Evolutionary conservation across 2,888 invertebrate species (phyloP).

Genomic region (Maniola hyperantus): DNA sequence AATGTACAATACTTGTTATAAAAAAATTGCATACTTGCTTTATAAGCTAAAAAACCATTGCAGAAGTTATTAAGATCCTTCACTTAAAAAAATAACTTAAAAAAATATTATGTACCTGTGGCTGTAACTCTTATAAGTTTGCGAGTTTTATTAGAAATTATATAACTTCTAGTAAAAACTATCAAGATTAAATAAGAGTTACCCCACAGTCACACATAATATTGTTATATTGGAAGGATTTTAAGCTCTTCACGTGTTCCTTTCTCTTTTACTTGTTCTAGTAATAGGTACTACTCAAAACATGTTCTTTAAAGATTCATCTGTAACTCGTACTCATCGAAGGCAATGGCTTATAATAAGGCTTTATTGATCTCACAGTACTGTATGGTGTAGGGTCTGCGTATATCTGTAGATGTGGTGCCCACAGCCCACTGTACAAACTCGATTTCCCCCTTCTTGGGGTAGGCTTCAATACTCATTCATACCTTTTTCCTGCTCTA

Average conservation of each 20-base stretch:
- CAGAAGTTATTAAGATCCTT: too few relatives aligned
- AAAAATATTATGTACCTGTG: too few relatives aligned
- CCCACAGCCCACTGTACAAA: conserved; percentile 70
- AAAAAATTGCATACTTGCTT: too few relatives aligned
- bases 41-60: too few relatives aligned
- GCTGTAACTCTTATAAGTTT: neutral
- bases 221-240: too few relatives aligned
- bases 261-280: neutral
- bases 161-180: neutral
- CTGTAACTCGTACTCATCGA: conserved; percentile 39
- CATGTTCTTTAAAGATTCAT: neutral
- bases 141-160: neutral
- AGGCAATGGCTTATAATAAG: conserved; percentile 36
- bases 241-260: neutral
- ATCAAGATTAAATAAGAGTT: too few relatives aligned
- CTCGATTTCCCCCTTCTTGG: conserved; percentile 80
- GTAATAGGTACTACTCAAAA: neutral
- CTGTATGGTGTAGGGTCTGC: conserved; percentile 58
- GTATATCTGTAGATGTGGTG: conserved; percentile 72
- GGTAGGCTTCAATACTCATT: conserved; percentile 82
- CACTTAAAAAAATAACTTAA: too few relatives aligned
- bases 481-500: conserved; percentile 77
- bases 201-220: too few relatives aligned
- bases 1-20: too few relatives aligned
- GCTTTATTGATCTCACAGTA: conserved; percentile 68